These are phyloP conservation scores for Ashinkailepas kermadecensis DNA, from an alignment of 2,888 invertebrate genomes.

Conservation along the genomic window DNA sequence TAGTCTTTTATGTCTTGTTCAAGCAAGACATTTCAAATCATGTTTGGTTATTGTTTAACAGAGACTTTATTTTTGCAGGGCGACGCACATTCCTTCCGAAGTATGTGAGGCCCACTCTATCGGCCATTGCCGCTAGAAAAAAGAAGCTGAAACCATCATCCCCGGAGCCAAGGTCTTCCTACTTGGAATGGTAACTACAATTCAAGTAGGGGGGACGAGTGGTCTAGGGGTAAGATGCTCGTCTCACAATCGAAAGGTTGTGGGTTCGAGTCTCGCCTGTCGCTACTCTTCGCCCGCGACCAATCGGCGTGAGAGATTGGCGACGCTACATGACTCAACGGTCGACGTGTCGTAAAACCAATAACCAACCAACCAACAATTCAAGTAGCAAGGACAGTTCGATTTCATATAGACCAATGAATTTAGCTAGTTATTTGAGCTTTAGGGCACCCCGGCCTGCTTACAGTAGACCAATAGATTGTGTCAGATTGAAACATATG, in stretches of 20 bases:
- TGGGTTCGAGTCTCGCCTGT: too few species aligned
- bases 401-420: not conserved
- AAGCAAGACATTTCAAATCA: not conserved
- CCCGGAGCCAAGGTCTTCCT: constrained; percentile 38
- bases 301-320: too few species aligned
- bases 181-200: not conserved
- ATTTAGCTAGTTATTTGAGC: not conserved
- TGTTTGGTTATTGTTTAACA: not conserved
- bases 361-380: not conserved
- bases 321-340: too few species aligned
- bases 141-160: not conserved
- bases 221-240: too few species aligned
- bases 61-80: not conserved
- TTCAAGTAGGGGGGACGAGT: not conserved
- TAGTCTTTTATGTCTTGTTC: not conserved
- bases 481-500: too few species aligned
- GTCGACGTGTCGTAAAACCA: too few species aligned
- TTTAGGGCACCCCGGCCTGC: not conserved
- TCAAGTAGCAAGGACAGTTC: not conserved
- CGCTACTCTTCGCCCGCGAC: too few species aligned
- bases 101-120: not conserved
- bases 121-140: not conserved
- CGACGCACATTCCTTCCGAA: not conserved
- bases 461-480: too few species aligned
- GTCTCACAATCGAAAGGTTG: too few species aligned